Evolutionary conservation across 2,797 vertebrate genomes (phyloP).

Genomic region (Sebastiscus albofasciatus): DNA sequence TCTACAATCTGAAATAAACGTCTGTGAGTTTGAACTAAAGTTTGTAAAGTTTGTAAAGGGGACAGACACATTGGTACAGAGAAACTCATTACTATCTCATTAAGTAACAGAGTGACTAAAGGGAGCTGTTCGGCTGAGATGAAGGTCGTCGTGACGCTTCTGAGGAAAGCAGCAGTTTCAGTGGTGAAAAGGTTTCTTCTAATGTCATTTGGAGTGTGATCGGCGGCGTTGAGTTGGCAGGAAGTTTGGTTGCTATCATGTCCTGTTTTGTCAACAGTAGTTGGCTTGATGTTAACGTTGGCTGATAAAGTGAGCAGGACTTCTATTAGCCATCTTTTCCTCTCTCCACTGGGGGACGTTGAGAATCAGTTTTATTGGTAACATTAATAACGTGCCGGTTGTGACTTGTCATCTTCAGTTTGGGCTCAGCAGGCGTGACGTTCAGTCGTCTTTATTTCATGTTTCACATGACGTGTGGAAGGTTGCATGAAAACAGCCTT

Average conservation of each 20-base stretch:
- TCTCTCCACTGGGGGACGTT: background rate
- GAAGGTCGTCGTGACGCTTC: background rate
- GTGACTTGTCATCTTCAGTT: background rate
- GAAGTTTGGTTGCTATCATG: background rate
- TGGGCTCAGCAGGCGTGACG: too few relatives aligned
- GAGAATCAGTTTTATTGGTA: background rate
- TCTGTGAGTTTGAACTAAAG: too few relatives aligned
- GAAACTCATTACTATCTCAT: too few relatives aligned
- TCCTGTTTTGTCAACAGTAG: background rate
- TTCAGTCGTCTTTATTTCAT: too few relatives aligned
- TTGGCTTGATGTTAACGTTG: background rate
- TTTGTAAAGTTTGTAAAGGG: too few relatives aligned
- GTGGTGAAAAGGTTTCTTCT: background rate
- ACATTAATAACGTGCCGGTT: background rate
- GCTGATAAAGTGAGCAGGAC: too few relatives aligned
- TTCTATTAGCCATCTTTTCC: background rate
- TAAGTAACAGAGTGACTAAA: too few relatives aligned
- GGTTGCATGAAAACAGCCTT: background rate
- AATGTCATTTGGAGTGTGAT: background rate
- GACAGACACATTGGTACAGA: too few relatives aligned
- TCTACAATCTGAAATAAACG: too few relatives aligned
- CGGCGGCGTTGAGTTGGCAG: background rate
- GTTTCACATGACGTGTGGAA: background rate
- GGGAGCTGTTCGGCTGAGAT: accelerated
- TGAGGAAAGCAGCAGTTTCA: background rate